Evolutionary conservation across 1,140 invertebrate genomes (phyloP), one percentile per base, ranked within the genome.

Genomic region (Platyscapa corneri): DNA sequence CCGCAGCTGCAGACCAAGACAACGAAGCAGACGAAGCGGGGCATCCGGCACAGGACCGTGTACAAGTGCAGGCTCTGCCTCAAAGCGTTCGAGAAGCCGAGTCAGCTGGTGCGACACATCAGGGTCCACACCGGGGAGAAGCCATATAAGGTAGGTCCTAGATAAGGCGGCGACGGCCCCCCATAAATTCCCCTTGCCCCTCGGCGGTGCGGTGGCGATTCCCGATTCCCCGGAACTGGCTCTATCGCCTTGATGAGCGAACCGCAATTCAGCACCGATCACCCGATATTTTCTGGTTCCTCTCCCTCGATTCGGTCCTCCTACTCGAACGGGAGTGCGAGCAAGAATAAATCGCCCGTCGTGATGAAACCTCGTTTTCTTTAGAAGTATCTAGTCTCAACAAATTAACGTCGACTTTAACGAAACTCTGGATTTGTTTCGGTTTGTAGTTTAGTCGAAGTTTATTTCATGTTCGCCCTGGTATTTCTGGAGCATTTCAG

Each of bases 101-200:
- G 94, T 86, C 94, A 95, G 84, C 88, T 96, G 53, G 90, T 94
- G 80, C 89, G 95, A 27, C 95, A 96, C 88, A 92, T 94, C 27
- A 89, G 95, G 80, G 95, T 95, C 30, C 95, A 96, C 87, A 96
- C 95, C 0, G 95, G 95, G 37, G 95, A 96, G 89, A 94, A 94
- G 89, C 95, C 95, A 0, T 96, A 94, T 89, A 93, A 94, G 89
- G 95, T 95, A 93, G 90, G 70, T 27, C n/a, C n/a, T n/a, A n/a
- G n/a, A n/a, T n/a, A n/a, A n/a, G n/a, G n/a, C n/a, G 2, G 20
- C 37, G 37, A 39, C 70, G 5, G 5, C 1, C 49, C 10, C 42
- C 42, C 42, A 12, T 46, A 46, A 46, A 46, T 46, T 12, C 42
- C 12, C 12, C 12, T 7, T 46, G 18, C 16, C 49, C 49, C 16